Conservation (phyloP, 2,113 vertebrate species). For the Halcyon malimbica region DNA sequence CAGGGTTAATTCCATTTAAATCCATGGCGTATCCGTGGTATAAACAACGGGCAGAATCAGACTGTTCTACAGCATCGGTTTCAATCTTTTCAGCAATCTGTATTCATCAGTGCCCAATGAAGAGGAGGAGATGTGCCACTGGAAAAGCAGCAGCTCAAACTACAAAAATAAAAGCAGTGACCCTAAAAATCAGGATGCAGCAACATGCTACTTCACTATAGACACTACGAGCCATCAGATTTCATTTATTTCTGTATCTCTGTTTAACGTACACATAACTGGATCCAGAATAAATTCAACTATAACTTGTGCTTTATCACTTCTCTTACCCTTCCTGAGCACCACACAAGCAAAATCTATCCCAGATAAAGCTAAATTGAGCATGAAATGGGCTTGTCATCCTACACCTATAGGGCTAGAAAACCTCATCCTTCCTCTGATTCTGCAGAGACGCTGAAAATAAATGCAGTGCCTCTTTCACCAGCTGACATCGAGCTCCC, state of each 20-base stretch:
- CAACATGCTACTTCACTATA: neutral
- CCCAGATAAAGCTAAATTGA: neutral
- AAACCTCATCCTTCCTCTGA: neutral
- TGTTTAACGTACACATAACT: neutral
- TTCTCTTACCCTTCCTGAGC: neutral
- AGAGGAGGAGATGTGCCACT: neutral
- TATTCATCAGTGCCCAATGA: neutral
- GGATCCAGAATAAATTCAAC: neutral
- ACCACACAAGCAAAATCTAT: neutral
- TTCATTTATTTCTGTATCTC: neutral
- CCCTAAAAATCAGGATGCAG: neutral
- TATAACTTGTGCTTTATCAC: neutral
- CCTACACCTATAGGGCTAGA: neutral
- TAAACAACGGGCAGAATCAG: neutral
- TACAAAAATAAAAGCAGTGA: neutral
- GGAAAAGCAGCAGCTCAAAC: neutral
- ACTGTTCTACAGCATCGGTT: neutral
- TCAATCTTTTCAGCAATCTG: neutral
- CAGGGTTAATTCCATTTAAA: constrained; percentile 33
- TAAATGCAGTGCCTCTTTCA: neutral
- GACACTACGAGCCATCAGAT: neutral
- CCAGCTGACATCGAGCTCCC: neutral
- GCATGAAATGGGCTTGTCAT: neutral
- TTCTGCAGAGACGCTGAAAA: neutral
- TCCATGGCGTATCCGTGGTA: neutral